These are phyloP conservation scores for Oreotrochilus melanogaster DNA, from an alignment of 2,113 vertebrate species.

Conservation along the genomic window DNA sequence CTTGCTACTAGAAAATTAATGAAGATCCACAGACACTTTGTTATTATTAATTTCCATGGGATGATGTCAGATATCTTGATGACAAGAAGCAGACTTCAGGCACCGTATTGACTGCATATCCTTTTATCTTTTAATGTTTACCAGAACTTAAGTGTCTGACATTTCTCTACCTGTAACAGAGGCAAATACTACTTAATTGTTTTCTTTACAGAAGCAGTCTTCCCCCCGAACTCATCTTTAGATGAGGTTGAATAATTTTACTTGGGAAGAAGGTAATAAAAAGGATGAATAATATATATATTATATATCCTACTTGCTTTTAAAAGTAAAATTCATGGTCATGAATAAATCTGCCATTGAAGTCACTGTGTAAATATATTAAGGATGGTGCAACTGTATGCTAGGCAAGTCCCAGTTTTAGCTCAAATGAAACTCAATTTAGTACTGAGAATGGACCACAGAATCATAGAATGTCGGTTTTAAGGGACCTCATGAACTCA, in stretches of 20 bases:
- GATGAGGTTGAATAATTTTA: not conserved
- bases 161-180: not conserved
- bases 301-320: not conserved
- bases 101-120: not conserved
- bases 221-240: not conserved
- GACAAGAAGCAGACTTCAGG: not conserved
- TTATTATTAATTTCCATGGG: not conserved
- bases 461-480: too few species aligned
- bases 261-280: not conserved
- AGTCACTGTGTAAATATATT: not conserved
- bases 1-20: not conserved
- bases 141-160: accelerated
- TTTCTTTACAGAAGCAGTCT: not conserved
- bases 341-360: not conserved
- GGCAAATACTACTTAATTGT: not conserved
- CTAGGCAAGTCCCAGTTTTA: not conserved
- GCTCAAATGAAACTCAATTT: too few species aligned
- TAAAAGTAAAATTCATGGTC: not conserved
- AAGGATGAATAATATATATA: not conserved
- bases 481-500: not conserved
- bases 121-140: not conserved
- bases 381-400: not conserved
- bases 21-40: not conserved
- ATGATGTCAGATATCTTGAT: not conserved
- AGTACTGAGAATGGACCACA: too few species aligned